Evolutionary conservation across 2,888 invertebrate genomes (phyloP).

Genomic region (Steinernema carpocapsae): DNA sequence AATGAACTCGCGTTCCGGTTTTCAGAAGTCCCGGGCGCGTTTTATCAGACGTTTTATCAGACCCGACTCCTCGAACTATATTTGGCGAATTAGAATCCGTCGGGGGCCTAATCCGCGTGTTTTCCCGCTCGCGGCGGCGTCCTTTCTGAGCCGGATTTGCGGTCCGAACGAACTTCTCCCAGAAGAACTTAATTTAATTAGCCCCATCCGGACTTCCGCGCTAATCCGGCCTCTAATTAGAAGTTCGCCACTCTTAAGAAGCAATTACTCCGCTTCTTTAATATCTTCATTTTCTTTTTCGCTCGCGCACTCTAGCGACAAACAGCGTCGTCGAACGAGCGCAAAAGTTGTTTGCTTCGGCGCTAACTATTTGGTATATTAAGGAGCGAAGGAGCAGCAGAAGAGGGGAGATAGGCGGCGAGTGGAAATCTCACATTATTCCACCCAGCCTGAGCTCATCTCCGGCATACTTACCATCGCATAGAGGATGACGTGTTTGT

Average conservation of each 20-base stretch:
- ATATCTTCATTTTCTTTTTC: background rate
- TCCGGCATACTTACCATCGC: slow-evolving; percentile 45
- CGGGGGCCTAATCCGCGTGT: background rate
- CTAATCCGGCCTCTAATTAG: slow-evolving; percentile 22
- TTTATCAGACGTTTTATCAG: background rate
- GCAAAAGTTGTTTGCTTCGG: slow-evolving; percentile 21
- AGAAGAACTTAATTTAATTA: background rate
- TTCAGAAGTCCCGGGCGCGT: background rate
- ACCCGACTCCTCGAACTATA: background rate
- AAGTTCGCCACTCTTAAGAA: slow-evolving; percentile 10
- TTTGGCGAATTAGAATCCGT: slow-evolving; percentile 6
- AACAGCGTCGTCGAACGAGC: slow-evolving; percentile 14
- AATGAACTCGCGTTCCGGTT: no score
- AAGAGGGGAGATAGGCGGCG: no score
- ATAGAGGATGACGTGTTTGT: slow-evolving; percentile 50
- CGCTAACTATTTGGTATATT: background rate
- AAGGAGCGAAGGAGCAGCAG: background rate
- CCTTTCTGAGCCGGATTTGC: background rate
- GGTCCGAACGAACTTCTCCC: background rate
- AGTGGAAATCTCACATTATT: slow-evolving; percentile 3
- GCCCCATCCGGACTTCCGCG: background rate
- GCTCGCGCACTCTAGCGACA: slow-evolving; percentile 5
- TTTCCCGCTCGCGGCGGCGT: background rate
- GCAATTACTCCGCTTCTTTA: background rate
- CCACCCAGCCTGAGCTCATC: background rate